A percentile compares a stretch with the other conserved stretches of the same genome.
These are phyloP conservation scores for Pediacus dermestoides DNA, from an alignment of 2,888 invertebrate species.

Conservation along the genomic window DNA sequence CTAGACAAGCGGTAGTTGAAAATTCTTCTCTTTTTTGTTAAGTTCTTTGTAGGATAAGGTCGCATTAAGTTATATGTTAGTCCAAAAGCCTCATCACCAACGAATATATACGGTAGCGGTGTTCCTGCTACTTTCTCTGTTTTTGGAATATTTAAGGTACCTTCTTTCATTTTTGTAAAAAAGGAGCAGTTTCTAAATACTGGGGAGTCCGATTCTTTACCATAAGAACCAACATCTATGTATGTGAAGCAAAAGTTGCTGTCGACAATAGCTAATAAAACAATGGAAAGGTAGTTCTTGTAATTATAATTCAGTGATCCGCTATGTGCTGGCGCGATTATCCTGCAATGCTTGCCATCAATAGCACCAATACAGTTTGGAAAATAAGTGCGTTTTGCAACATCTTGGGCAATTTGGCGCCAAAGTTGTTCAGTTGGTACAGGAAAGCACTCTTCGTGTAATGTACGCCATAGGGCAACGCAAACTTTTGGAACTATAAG, in stretches of 20 bases:
- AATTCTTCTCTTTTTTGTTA: constrained; percentile 16
- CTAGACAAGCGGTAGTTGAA: constrained; percentile 22
- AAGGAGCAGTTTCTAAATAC: constrained; percentile 11
- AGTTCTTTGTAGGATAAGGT: constrained; percentile 18
- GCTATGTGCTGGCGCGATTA: constrained; percentile 7
- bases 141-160: too few species aligned
- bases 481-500: constrained; percentile 16
- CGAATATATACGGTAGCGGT: too few species aligned
- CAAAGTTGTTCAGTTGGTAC: constrained; percentile 16
- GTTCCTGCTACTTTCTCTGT: too few species aligned
- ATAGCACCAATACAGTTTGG: constrained; percentile 24
- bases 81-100: constrained; percentile 22
- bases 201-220: constrained; percentile 11
- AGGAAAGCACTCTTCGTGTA: constrained; percentile 13
- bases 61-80: constrained; percentile 15
- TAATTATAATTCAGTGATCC: constrained; percentile 15
- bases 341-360: constrained; percentile 20
- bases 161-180: too few species aligned
- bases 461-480: constrained; percentile 13
- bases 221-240: constrained; percentile 11
- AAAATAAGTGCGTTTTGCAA: constrained; percentile 20
- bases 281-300: constrained; percentile 12
- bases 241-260: constrained; percentile 12
- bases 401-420: constrained; percentile 19
- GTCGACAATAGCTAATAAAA: constrained; percentile 14